Percentiles rank a stretch among this genome's conserved stretches.
Conservation (phyloP, 1,140 invertebrate species). For the Heliconius melpomene region DNA sequence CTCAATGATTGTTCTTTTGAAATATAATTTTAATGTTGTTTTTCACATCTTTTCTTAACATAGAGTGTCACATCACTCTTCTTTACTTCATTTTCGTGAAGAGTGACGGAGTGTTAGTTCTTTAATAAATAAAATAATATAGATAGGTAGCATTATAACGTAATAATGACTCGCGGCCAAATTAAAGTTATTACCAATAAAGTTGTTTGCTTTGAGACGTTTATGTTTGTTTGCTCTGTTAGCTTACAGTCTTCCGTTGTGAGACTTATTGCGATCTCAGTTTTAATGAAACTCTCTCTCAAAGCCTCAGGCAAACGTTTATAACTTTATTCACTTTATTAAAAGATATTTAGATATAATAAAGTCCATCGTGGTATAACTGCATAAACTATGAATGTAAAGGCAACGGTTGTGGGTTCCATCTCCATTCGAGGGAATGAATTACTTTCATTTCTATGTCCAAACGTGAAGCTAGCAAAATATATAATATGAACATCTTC, state of each 20-base stretch:
- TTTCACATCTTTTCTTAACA: no score
- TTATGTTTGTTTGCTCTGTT: conserved; percentile 27
- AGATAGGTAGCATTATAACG: not conserved
- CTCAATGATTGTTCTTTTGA: not conserved
- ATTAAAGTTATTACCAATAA: conserved; percentile 34
- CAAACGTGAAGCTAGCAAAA: no score
- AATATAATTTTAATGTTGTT: no score
- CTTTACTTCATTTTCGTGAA: no score
- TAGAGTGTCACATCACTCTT: no score
- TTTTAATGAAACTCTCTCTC: not conserved
- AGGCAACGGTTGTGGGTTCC: no score
- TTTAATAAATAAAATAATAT: not conserved
- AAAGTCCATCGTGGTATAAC: no score
- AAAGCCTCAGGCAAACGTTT: not conserved
- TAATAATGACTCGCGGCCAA: conserved; percentile 1
- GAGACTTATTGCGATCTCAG: conserved; percentile 5
- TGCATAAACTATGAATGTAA: no score
- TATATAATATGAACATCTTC: no score
- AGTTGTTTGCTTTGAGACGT: conserved; percentile 31
- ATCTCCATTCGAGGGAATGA: no score
- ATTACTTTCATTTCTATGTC: no score
- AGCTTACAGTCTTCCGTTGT: conserved; percentile 26
- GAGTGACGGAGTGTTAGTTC: no score
- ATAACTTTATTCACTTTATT: not conserved
- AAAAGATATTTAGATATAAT: not conserved